A percentile compares a stretch with the other conserved stretches of the same genome.
phyloP scores from a whole-genome alignment of 2,113 vertebrate species.

The Archilochus colubris region DNA sequence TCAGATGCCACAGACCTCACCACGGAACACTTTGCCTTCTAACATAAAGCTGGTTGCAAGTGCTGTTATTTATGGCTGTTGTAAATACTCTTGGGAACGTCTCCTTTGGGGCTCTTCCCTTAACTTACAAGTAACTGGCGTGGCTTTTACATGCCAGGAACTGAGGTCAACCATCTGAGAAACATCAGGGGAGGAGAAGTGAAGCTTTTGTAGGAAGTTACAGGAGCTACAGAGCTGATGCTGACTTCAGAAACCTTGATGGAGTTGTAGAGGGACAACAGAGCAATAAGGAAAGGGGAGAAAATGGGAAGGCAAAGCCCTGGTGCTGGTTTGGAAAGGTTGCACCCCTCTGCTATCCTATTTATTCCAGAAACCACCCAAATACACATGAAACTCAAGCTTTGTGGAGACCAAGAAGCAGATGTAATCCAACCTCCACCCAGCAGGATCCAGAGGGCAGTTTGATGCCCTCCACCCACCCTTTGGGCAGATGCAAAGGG shows the following conservation, averaged over 20 bases:
- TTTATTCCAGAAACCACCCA: fast-evolving
- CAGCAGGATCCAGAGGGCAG: background rate
- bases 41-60: background rate
- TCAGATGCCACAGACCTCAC: background rate
- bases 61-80: background rate
- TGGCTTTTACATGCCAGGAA: background rate
- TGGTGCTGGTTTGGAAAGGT: fast-evolving
- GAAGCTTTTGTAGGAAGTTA: background rate
- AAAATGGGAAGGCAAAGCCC: background rate
- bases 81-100: background rate
- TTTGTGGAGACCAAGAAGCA: background rate
- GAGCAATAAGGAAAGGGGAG: fast-evolving
- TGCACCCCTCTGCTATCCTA: background rate
- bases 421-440: background rate
- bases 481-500: background rate
- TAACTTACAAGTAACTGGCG: background rate
- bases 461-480: background rate
- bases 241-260: fast-evolving
- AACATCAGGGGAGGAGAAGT: background rate
- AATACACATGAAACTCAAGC: background rate
- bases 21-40: background rate
- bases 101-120: background rate
- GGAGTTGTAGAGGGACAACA: background rate
- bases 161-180: background rate
- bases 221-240: background rate